Conservation (phyloP, 1,140 invertebrate genomes). For the Leptopilina boulardi region DNA sequence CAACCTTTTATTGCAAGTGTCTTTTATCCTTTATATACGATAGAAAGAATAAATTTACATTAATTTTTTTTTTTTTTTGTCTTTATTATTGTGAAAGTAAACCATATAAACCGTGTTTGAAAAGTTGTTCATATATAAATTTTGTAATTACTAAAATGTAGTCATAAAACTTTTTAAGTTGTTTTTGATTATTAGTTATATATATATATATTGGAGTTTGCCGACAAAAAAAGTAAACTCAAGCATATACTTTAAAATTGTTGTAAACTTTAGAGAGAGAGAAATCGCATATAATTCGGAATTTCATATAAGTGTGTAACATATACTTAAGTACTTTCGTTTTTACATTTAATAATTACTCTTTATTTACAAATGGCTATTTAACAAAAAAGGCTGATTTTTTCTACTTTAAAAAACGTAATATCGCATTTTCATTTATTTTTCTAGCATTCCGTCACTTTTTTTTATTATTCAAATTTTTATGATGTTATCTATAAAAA, state of each 20-base stretch:
- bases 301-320: neutral
- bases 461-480: no score
- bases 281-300: neutral
- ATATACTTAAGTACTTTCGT: conserved; percentile 1
- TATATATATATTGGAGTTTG: neutral
- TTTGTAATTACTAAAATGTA: conserved; percentile 5
- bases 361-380: neutral
- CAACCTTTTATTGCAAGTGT: neutral
- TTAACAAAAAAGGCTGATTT: no score
- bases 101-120: neutral
- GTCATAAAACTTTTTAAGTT: neutral
- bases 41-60: conserved; percentile 2
- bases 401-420: no score
- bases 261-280: neutral
- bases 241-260: neutral
- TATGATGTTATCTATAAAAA: neutral
- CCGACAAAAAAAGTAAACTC: neutral
- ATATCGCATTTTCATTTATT: no score
- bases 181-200: conserved; percentile 12
- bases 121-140: neutral
- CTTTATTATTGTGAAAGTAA: neutral
- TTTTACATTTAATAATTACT: neutral
- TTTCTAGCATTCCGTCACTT: no score
- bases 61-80: neutral
- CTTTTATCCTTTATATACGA: neutral